phyloP scores from a whole-genome alignment of 2,888 invertebrate genomes.

The Eurytoma adleriae region DNA sequence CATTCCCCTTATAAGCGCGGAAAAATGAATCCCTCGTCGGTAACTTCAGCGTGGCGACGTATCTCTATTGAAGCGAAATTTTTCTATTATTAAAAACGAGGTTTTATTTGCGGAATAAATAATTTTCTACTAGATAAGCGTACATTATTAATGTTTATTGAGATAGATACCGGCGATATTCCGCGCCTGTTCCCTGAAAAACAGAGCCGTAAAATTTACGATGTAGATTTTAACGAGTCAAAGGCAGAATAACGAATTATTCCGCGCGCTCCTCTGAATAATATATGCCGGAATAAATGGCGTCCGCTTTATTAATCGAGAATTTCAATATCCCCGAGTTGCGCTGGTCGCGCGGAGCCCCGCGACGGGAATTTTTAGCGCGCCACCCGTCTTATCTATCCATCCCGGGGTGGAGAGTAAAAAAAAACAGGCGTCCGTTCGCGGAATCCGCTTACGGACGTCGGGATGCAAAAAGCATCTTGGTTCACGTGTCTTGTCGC shows the following conservation, averaged over 20 bases:
- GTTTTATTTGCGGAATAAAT: too few relatives aligned
- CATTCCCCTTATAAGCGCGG: conserved; percentile 45
- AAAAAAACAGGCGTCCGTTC: neutral
- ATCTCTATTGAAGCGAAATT: too few relatives aligned
- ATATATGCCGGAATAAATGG: too few relatives aligned
- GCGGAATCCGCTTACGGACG: conserved; percentile 19
- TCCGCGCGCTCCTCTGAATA: conserved; percentile 17
- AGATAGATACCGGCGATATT: too few relatives aligned
- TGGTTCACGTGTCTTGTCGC: neutral
- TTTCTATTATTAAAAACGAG: too few relatives aligned
- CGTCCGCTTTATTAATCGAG: neutral
- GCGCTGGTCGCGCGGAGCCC: neutral
- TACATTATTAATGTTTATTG: too few relatives aligned
- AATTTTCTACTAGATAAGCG: too few relatives aligned
- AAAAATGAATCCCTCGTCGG: too few relatives aligned
- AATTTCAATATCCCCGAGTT: neutral
- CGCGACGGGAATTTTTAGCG: neutral
- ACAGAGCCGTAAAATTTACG: too few relatives aligned
- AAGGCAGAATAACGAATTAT: neutral
- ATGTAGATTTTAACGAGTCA: too few relatives aligned
- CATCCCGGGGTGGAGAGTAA: neutral
- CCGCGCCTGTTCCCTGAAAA: too few relatives aligned
- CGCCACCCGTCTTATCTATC: neutral
- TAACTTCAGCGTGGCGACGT: too few relatives aligned
- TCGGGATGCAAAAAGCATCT: neutral